Evolutionary conservation across 2,113 vertebrate genomes (phyloP).

Genomic region (Pavo muticus): DNA sequence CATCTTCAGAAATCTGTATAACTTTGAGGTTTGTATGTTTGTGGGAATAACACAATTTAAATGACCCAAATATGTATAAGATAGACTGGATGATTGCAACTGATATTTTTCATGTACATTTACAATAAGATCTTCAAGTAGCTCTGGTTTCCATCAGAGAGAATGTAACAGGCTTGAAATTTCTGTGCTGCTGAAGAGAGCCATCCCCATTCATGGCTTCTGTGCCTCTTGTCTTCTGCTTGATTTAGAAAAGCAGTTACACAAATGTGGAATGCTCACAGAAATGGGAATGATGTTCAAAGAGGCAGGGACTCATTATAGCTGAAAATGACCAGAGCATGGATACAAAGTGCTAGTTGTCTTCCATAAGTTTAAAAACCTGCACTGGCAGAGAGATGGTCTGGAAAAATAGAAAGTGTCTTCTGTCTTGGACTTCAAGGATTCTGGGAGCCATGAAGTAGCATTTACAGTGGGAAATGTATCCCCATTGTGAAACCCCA

Average conservation of each 20-base stretch:
- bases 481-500: not conserved
- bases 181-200: not conserved
- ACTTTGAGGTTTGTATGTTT: not conserved
- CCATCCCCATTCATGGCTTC: not conserved
- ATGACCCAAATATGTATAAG: not conserved
- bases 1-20: not conserved
- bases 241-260: accelerated
- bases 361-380: not conserved
- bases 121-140: not conserved
- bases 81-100: not conserved
- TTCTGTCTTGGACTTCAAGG: not conserved
- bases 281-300: not conserved
- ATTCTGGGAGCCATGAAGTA: not conserved
- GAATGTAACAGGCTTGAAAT: not conserved
- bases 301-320: not conserved
- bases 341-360: not conserved
- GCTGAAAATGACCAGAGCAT: not conserved
- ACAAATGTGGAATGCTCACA: not conserved
- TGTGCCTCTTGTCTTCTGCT: not conserved
- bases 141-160: not conserved
- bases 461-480: not conserved
- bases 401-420: not conserved
- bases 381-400: not conserved
- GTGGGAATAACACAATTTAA: not conserved
- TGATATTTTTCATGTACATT: not conserved